Evolutionary conservation across 2,113 vertebrate genomes (phyloP).

Genomic region (Rhea pennata): DNA sequence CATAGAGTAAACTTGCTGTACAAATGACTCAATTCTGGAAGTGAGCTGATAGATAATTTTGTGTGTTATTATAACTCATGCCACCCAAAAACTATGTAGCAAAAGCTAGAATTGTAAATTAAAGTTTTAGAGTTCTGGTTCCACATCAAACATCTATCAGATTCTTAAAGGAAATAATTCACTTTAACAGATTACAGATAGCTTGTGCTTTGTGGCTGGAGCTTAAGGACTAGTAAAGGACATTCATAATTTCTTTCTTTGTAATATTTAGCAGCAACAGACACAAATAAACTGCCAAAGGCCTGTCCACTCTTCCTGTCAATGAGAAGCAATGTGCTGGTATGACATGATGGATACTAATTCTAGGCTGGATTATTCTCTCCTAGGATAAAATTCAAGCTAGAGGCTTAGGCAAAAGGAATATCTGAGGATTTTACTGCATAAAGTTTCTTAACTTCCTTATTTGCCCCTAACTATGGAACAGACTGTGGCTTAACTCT

Average conservation of each 20-base stretch:
- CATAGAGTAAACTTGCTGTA: neutral
- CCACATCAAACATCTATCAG: neutral
- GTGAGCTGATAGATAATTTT: neutral
- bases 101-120: neutral
- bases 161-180: neutral
- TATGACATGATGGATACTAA: no score
- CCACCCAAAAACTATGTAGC: neutral
- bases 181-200: neutral
- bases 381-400: neutral
- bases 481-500: no score
- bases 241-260: neutral
- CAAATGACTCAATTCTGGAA: neutral
- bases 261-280: no score
- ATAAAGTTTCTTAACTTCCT: neutral
- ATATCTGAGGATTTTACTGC: neutral
- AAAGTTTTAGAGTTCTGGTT: neutral
- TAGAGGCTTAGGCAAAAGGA: neutral
- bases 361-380: no score
- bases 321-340: no score
- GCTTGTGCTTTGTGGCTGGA: neutral
- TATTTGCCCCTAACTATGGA: neutral
- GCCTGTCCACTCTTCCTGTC: no score
- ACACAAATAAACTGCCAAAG: no score
- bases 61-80: neutral
- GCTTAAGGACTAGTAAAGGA: neutral